Conservation (phyloP, 2,113 vertebrate genomes). For the Chloebia gouldiae region DNA sequence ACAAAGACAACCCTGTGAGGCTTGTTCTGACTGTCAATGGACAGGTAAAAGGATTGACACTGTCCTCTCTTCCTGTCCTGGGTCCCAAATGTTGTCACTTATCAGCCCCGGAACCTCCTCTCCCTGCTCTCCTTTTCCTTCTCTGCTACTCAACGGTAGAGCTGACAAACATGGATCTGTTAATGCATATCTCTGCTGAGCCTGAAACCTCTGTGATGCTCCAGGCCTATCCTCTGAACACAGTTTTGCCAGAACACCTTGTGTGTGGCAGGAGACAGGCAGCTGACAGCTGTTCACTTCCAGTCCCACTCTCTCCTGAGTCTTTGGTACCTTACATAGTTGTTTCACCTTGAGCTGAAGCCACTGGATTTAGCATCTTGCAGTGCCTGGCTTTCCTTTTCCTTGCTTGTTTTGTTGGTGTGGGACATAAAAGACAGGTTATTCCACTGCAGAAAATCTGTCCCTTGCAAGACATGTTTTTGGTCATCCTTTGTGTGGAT, state of each 20-base stretch:
- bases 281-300: background rate
- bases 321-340: background rate
- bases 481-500: background rate
- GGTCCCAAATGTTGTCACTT: background rate
- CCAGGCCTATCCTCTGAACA: background rate
- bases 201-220: background rate
- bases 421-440: background rate
- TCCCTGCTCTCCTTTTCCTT: background rate
- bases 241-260: background rate
- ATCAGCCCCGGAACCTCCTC: background rate
- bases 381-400: background rate
- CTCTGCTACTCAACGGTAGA: background rate
- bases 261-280: fast-evolving
- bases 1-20: conserved; percentile 77
- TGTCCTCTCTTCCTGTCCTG: background rate
- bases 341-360: background rate
- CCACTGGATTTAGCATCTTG: background rate
- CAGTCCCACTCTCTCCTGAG: background rate
- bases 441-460: background rate
- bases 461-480: background rate
- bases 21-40: conserved; percentile 78
- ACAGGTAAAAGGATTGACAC: conserved; percentile 62
- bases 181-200: background rate
- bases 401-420: background rate
- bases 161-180: background rate